Evolutionary conservation across 2,888 invertebrate species (phyloP).

Genomic region (Abrostola tripartita): DNA sequence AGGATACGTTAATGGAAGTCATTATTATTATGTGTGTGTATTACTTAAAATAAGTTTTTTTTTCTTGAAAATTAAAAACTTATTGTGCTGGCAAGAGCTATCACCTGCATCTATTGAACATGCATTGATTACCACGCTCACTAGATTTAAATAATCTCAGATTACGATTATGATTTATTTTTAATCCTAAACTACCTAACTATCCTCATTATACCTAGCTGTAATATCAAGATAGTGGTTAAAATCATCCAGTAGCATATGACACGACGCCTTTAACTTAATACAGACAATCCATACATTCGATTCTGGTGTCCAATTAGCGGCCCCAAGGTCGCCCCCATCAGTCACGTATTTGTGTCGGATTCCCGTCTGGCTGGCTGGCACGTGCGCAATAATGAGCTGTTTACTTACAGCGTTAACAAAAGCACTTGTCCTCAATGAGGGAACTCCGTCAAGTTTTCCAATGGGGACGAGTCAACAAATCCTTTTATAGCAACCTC

Average conservation of each 20-base stretch:
- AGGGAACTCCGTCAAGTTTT: slow-evolving; percentile 1
- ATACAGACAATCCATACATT: slow-evolving; percentile 21
- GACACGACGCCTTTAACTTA: background rate
- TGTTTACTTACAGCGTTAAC: slow-evolving; percentile 21
- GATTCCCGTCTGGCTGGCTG: slow-evolving; percentile 33
- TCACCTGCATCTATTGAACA: too few species aligned
- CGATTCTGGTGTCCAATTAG: slow-evolving; percentile 42
- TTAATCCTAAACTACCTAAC: too few species aligned
- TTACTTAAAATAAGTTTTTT: too few species aligned
- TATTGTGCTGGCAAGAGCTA: too few species aligned
- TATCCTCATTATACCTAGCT: too few species aligned
- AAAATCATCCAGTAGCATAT: too few species aligned
- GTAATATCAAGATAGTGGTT: too few species aligned
- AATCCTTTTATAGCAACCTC: background rate
- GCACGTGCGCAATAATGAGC: slow-evolving; percentile 43
- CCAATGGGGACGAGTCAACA: background rate
- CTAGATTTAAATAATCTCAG: too few species aligned
- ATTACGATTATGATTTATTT: too few species aligned
- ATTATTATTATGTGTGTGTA: background rate
- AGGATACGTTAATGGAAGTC: background rate
- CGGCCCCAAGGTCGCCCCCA: slow-evolving; percentile 27
- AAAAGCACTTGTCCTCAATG: background rate
- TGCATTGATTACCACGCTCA: too few species aligned
- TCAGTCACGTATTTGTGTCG: slow-evolving; percentile 15
- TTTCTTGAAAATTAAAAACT: too few species aligned